A percentile compares a stretch with the other conserved stretches of the same genome.
Evolutionary conservation across 2,888 invertebrate genomes (phyloP).

Genomic region (Melinaea menophilus): DNA sequence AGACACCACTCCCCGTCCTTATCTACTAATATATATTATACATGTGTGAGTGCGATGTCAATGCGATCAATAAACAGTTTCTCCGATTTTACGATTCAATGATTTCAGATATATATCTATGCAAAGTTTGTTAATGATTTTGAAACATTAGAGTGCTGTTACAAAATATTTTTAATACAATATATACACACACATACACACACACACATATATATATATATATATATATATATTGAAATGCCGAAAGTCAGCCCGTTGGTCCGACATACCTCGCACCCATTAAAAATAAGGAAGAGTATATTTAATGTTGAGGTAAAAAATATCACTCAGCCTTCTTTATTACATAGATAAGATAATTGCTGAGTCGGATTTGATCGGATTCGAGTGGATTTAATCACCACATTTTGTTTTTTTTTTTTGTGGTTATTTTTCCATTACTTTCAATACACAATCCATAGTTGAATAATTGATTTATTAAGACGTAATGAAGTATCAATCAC

Average conservation of each 20-base stretch:
- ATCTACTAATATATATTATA: constrained; percentile 61
- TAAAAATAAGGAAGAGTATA: constrained; percentile 38
- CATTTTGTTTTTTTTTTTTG: background rate
- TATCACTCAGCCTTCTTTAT: constrained; percentile 7
- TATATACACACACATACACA: too few relatives aligned
- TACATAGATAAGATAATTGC: constrained; percentile 12
- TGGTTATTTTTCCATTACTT: background rate
- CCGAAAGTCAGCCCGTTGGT: background rate
- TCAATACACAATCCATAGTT: background rate
- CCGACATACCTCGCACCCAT: constrained; percentile 32
- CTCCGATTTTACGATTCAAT: constrained; percentile 74
- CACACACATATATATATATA: too few relatives aligned
- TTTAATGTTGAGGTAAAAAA: constrained; percentile 17
- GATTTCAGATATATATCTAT: constrained; percentile 71
- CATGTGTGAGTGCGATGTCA: constrained; percentile 53
- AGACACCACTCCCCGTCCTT: constrained; percentile 51
- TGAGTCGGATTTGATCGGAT: constrained; percentile 1
- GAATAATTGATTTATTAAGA: background rate
- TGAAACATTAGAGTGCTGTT: constrained; percentile 50
- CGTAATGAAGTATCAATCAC: background rate
- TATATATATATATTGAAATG: too few relatives aligned
- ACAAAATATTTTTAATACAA: constrained; percentile 32
- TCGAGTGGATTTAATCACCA: too few relatives aligned
- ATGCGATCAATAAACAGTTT: constrained; percentile 75
- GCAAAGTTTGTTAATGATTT: constrained; percentile 68